A percentile compares a stretch with the other conserved stretches of the same genome.
Conservation (phyloP, 1,140 invertebrate genomes). For the Tetranychus cinnabarinus region DNA sequence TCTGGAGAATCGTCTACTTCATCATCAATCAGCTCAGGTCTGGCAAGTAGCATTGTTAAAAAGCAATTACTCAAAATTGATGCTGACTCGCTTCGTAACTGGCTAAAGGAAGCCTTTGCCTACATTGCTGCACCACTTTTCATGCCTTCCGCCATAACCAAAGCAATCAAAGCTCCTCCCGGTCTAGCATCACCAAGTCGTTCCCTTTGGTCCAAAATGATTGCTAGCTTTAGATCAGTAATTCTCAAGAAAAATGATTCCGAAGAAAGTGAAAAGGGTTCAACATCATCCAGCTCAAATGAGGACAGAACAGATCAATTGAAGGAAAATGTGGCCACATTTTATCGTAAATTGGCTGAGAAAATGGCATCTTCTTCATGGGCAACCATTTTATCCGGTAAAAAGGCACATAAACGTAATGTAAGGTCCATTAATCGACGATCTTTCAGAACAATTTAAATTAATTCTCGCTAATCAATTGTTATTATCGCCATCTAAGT, state of each 20-base stretch:
- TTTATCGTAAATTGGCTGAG: not conserved
- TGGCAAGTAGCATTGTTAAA: not conserved
- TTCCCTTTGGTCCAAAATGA: not conserved
- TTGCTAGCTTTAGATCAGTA: not conserved
- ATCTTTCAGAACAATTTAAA: too few relatives aligned
- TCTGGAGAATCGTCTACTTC: not conserved
- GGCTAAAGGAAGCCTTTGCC: not conserved
- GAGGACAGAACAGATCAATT: not conserved
- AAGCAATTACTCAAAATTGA: not conserved
- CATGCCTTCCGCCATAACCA: not conserved
- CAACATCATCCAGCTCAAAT: not conserved
- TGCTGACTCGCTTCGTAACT: not conserved
- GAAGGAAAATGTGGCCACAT: not conserved
- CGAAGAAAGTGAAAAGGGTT: not conserved
- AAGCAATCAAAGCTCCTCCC: not conserved
- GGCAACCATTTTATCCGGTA: not conserved
- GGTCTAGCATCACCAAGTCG: not conserved
- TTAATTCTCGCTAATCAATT: too few relatives aligned
- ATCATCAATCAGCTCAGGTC: not conserved
- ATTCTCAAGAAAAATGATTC: not conserved
- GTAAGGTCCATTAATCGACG: too few relatives aligned
- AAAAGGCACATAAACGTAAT: too few relatives aligned
- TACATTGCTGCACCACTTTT: not conserved
- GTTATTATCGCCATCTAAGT: too few relatives aligned
- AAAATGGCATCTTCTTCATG: not conserved